Base-by-base conservation (phyloP, 2,888 invertebrate species). In the Fissipunctia ypsillon region DNA sequence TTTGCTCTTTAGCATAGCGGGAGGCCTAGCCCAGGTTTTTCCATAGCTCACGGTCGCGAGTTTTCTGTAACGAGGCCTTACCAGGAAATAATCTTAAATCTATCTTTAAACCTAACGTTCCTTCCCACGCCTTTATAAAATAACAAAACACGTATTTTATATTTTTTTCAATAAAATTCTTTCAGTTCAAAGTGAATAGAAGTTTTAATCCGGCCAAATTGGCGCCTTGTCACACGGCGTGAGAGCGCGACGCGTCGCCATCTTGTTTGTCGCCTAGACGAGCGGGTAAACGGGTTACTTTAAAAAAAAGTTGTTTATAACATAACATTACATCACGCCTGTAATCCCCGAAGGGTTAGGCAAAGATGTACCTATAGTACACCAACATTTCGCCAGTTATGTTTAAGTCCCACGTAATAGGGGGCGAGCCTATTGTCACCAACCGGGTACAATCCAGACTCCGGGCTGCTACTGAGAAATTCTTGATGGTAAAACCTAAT, bases 191-290 rank as follows among this genome's bases (percentile, higher is more conserved):
- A 84, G 86, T 80, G 81, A 87, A 87, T 82, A 79, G 84, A 84
- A 83, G 80, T 84, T 87, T 87, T 86, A 87, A 87, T 88, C 88
- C 87, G 79, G 79, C 68, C 79, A 86, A 86, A 87, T 87, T 87
- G 87, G 85, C 85, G 87, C 82, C 87, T 84, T 88, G 88, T 87
- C 84, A 84, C 84, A 80, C 78, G 76, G 78, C 69, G 81, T 80
- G 82, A 84, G 81, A 77, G 83, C 76, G 78, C 81, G 78, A 72
- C 77, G 77, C 77, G 79, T 78, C 84, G 84, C 78, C 72, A 56
- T 52, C 56, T 35, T 67, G 71, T 78, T 74, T 0, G 83, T 78
- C 79, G 2, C 31, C 25, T 31, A 78, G 1, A 54, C 25, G 9
- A 50, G 78, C 81, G 72, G 52, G n/a, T 7, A 2, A n/a, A 48